A percentile compares a stretch with the other conserved stretches of the same genome.
These are phyloP conservation scores for Pissodes strobi DNA, from an alignment of 1,140 invertebrate species.

Conservation along the genomic window DNA sequence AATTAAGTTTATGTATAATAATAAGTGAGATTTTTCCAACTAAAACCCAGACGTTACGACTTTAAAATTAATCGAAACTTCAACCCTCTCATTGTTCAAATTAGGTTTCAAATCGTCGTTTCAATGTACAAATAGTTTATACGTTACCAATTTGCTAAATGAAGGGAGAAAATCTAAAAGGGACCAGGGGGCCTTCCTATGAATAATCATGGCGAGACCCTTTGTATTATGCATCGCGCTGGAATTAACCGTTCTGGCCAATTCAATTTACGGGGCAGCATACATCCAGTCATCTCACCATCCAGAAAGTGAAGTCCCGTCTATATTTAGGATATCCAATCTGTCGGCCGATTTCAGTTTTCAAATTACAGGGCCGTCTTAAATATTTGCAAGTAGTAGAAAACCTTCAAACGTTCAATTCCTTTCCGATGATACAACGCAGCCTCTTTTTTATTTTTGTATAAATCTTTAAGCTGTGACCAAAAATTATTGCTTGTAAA, in stretches of 20 bases:
- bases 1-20: too few relatives aligned
- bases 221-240: slow-evolving; percentile 49
- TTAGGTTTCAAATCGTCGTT: too few relatives aligned
- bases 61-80: too few relatives aligned
- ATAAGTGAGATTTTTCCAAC: too few relatives aligned
- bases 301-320: not conserved
- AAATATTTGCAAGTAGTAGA: too few relatives aligned
- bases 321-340: not conserved
- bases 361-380: not conserved
- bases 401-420: not conserved
- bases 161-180: too few relatives aligned
- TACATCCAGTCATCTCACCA: slow-evolving; percentile 34
- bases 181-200: slow-evolving; percentile 34
- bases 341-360: not conserved
- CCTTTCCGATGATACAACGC: too few relatives aligned
- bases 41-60: too few relatives aligned
- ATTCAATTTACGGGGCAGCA: slow-evolving; percentile 51
- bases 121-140: too few relatives aligned
- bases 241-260: slow-evolving; percentile 51
- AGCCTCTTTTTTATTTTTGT: too few relatives aligned
- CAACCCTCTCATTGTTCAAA: too few relatives aligned
- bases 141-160: too few relatives aligned
- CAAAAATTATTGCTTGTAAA: not conserved
- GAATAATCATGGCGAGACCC: slow-evolving; percentile 51
- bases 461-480: not conserved